phyloP scores from a whole-genome alignment of 2,113 vertebrate species.

The Syngnathus typhle region DNA sequence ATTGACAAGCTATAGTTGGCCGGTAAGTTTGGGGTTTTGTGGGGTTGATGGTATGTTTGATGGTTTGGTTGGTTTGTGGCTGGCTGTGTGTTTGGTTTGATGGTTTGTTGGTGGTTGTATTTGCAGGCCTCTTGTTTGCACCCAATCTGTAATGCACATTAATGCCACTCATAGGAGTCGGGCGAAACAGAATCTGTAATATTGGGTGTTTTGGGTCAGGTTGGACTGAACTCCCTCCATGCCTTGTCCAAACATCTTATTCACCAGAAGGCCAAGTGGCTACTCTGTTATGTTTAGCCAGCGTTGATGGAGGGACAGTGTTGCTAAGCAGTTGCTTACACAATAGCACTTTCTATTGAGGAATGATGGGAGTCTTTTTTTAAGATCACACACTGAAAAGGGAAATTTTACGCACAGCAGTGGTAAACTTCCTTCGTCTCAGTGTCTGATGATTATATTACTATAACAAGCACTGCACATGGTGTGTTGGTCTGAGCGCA shows the following conservation, averaged over 20 bases:
- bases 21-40: not conserved
- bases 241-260: not conserved
- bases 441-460: constrained; percentile 15
- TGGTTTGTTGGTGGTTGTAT: not conserved
- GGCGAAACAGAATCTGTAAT: not conserved
- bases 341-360: constrained; percentile 11
- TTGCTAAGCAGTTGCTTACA: constrained; percentile 18
- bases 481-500: constrained; percentile 27
- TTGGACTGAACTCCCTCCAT: not conserved
- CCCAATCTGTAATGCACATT: not conserved
- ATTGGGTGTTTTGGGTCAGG: not conserved
- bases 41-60: not conserved
- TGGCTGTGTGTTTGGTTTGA: not conserved
- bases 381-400: constrained; percentile 2
- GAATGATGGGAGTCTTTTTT: constrained; percentile 4
- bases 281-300: constrained; percentile 48
- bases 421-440: constrained; percentile 27
- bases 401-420: constrained; percentile 17
- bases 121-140: not conserved
- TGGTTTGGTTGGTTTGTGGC: not conserved
- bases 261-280: not conserved
- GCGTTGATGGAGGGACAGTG: constrained; percentile 30
- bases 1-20: not conserved
- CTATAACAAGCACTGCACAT: constrained; percentile 21
- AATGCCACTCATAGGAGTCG: not conserved